Evolutionary conservation across 2,113 vertebrate genomes (phyloP).

Genomic region (Alethe castanea): DNA sequence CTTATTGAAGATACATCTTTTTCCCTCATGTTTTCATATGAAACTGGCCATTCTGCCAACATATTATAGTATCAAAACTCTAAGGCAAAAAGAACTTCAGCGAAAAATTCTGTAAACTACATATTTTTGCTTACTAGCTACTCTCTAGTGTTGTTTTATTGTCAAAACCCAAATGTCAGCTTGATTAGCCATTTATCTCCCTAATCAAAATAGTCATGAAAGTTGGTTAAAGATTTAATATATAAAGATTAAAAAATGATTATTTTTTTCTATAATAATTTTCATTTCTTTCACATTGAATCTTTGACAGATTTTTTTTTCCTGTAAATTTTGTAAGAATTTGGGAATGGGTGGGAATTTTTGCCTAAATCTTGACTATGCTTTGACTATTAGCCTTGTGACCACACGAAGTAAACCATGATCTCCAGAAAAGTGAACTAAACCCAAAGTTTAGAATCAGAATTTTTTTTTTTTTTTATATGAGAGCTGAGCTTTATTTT

Average conservation of each 20-base stretch:
- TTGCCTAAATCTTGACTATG: background rate
- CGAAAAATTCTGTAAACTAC: background rate
- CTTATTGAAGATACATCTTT: background rate
- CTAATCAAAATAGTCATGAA: background rate
- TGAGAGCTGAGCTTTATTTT: background rate
- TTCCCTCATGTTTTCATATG: background rate
- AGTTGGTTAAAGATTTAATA: background rate
- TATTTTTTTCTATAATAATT: background rate
- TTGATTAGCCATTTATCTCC: background rate
- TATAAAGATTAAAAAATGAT: background rate
- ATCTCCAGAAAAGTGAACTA: background rate
- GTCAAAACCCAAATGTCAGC: background rate
- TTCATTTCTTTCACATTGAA: background rate
- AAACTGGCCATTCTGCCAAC: background rate
- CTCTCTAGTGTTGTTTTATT: background rate
- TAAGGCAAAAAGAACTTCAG: background rate
- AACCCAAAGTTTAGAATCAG: background rate
- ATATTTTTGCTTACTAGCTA: background rate
- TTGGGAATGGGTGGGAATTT: background rate
- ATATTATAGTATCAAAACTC: background rate
- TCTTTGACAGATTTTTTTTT: background rate
- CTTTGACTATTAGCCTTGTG: background rate
- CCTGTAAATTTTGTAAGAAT: background rate
- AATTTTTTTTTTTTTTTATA: background rate
- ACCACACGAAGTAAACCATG: background rate